Evolutionary conservation across 2,888 invertebrate genomes (phyloP).

Genomic region (Onchidella celtica): DNA sequence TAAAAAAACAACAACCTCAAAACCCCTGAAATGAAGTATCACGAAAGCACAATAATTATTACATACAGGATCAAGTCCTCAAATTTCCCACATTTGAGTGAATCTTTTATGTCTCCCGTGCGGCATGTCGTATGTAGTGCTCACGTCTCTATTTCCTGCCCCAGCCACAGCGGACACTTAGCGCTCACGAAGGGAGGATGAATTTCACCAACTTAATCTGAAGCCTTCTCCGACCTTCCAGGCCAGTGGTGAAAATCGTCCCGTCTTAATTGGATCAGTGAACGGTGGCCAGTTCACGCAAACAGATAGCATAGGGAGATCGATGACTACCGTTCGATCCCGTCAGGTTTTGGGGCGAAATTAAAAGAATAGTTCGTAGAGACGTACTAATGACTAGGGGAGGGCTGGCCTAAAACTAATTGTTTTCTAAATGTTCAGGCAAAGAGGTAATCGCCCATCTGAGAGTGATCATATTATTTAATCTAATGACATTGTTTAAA

Average conservation of each 20-base stretch:
- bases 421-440: background rate
- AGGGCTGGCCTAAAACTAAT: background rate
- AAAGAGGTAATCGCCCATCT: background rate
- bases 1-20: too few relatives aligned
- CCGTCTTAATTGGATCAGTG: slow-evolving; percentile 38
- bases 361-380: slow-evolving; percentile 36
- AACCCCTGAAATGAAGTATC: too few relatives aligned
- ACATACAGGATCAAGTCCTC: too few relatives aligned
- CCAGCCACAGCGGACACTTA: background rate
- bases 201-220: slow-evolving; percentile 11
- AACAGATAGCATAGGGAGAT: slow-evolving; percentile 22
- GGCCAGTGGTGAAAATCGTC: slow-evolving; percentile 7
- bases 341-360: background rate
- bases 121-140: background rate
- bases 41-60: too few relatives aligned
- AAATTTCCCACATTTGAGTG: too few relatives aligned
- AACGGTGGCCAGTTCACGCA: slow-evolving; percentile 26
- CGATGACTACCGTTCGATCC: slow-evolving; percentile 35
- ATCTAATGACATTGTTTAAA: too few relatives aligned
- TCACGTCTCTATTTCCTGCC: too few relatives aligned
- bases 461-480: too few relatives aligned
- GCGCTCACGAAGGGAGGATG: background rate
- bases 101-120: background rate
- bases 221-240: background rate
- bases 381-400: background rate